Conservation (phyloP, 2,888 invertebrate species). For the Limnephilus rhombicus region DNA sequence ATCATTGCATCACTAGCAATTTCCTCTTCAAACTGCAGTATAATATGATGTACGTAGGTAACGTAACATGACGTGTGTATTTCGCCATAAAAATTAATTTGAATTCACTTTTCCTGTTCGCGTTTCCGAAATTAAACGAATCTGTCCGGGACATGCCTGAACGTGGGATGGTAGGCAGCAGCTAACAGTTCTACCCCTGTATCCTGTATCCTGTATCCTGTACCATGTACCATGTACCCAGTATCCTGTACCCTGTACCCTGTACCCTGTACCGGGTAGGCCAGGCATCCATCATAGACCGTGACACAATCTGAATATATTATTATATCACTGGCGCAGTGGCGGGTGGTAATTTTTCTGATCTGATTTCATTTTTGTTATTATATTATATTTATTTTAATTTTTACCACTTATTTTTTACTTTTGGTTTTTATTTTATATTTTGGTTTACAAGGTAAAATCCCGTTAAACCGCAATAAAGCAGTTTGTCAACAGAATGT, state of each 20-base stretch:
- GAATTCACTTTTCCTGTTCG: neutral
- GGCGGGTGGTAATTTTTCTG: neutral
- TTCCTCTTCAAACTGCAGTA: neutral
- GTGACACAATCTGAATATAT: constrained; percentile 40
- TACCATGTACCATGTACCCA: neutral
- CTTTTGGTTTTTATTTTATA: no score
- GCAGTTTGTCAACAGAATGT: no score
- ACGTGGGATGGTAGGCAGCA: neutral
- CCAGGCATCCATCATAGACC: constrained; percentile 35
- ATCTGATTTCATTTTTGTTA: no score
- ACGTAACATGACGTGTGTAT: neutral
- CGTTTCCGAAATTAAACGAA: neutral
- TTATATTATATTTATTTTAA: no score
- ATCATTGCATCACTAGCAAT: neutral
- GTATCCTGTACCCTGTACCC: neutral
- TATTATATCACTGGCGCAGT: neutral
- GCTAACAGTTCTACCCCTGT: neutral
- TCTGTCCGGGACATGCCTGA: constrained; percentile 29
- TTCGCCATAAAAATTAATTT: neutral
- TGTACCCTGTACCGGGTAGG: neutral
- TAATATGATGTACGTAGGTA: neutral
- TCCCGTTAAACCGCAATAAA: no score
- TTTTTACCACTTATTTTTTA: no score
- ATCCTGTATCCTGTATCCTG: no score
- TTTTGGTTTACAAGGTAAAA: no score